phyloP scores from a whole-genome alignment of 2,113 vertebrate species.

The Corynorhinus townsendii region DNA sequence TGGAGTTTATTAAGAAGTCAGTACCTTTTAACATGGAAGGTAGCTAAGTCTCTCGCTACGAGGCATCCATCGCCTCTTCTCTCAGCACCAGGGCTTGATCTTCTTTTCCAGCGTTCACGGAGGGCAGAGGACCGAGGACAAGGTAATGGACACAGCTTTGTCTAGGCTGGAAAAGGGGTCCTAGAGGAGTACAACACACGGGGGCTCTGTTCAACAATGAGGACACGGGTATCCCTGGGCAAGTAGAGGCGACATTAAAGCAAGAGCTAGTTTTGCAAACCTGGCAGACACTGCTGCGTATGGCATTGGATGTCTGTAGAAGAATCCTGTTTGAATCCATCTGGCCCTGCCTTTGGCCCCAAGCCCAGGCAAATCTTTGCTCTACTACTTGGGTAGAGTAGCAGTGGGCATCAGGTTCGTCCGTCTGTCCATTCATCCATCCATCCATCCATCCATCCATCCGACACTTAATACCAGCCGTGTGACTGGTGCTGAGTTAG shows the following conservation, averaged over 20 bases:
- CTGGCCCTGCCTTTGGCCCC: background rate
- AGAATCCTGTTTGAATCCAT: background rate
- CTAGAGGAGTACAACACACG: background rate
- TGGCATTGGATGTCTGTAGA: background rate
- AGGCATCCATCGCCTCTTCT: background rate
- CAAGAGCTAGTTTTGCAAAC: background rate
- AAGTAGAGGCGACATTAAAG: background rate
- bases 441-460: background rate
- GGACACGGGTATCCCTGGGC: background rate
- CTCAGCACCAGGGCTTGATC: background rate
- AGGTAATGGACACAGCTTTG: background rate
- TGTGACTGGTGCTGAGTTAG: background rate
- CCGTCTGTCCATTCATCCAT: background rate
- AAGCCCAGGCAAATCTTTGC: background rate
- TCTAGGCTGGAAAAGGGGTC: background rate
- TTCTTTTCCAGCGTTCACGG: background rate
- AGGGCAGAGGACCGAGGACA: background rate
- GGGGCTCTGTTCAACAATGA: background rate
- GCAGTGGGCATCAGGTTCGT: background rate
- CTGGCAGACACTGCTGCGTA: background rate
- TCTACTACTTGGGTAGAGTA: background rate
- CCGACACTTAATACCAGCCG: background rate
- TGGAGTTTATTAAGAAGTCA: slow-evolving; percentile 1
- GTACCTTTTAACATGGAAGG: slow-evolving; percentile 8
- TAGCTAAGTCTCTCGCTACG: background rate